Evolutionary conservation across 2,113 vertebrate genomes (phyloP), one percentile per base, ranked within the genome.

Genomic region (Lanius collurio): DNA sequence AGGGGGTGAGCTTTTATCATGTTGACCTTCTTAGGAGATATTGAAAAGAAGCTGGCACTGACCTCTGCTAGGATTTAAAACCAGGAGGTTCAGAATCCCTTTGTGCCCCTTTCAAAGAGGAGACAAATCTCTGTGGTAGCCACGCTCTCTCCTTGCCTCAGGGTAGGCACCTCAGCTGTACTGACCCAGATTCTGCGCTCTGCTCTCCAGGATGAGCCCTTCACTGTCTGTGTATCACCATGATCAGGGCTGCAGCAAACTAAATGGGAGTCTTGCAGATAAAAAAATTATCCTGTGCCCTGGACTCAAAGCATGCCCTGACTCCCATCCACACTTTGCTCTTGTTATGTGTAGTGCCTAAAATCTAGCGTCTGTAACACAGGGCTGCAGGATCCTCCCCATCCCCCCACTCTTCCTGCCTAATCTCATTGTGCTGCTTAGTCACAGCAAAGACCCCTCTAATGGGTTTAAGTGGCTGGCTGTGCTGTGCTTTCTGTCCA

Each of bases 351-450:
- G 33, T 35, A 41, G 27, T 21, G 79, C 39, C 77, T 78, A 64
- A 92, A 81, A 52, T 59, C 64, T 63, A 67, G 47, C 55, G 68
- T 50, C 47, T 8, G 0, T 68, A 63, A 81, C 39, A 26, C 28
- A 39, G 31, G 23, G 49, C 76, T 78, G 44, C 2, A 2, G 52
- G 80, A 67, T 49, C 30, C 21, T 80, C n/a, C 71, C 59, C 44
- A 67, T 56, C 41, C 81, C 87, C 78, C 13, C 30, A 0, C 27
- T 80, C 49, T 86, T 62, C 44, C 44, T 84, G 74, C 46, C 50
- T 95, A 94, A 97, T 97, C 95, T 75, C 75, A 55, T 95, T 97
- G 86, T 78, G 88, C 78, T 82, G 70, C 88, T 96, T 92, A 91
- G 96, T 97, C 94, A 95, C 86, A 96, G 94, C 7, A 1, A 75